Evolutionary conservation across 2,797 vertebrate species (phyloP).

Genomic region (Smutsia gigantea): DNA sequence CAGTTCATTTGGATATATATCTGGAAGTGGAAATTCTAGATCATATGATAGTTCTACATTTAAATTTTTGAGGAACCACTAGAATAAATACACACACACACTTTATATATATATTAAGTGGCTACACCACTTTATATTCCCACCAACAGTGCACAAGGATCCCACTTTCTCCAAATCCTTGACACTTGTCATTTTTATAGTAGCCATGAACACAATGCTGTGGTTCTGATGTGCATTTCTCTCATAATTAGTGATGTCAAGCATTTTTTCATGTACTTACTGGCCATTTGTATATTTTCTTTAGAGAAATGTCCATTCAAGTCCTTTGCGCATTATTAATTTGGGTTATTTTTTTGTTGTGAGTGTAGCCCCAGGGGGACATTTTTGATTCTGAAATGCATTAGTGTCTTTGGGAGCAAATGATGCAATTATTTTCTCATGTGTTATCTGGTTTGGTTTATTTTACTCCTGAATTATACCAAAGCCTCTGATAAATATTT

Average conservation of each 20-base stretch:
- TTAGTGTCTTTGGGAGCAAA: background rate
- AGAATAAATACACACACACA: background rate
- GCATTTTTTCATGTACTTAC: background rate
- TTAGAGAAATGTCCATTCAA: background rate
- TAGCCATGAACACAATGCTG: background rate
- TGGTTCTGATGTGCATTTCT: slow-evolving; percentile 6
- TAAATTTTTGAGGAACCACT: background rate
- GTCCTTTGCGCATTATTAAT: slow-evolving; percentile 3
- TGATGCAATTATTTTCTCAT: slow-evolving; percentile 2
- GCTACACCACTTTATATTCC: background rate
- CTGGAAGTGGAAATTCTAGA: background rate
- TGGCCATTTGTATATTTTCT: background rate
- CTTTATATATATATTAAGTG: background rate
- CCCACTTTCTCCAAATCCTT: background rate
- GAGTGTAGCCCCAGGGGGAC: background rate
- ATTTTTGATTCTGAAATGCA: slow-evolving; percentile 18
- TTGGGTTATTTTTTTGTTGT: background rate
- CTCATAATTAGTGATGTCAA: background rate
- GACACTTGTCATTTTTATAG: background rate
- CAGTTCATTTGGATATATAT: background rate
- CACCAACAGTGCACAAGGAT: background rate
- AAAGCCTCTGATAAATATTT: slow-evolving; percentile 20
- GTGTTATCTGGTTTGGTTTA: background rate
- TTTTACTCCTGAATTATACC: background rate
- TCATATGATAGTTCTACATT: background rate